Percentiles rank a stretch among this genome's conserved stretches.
Evolutionary conservation across 2,797 vertebrate genomes (phyloP).

Genomic region (Parambassis ranga): DNA sequence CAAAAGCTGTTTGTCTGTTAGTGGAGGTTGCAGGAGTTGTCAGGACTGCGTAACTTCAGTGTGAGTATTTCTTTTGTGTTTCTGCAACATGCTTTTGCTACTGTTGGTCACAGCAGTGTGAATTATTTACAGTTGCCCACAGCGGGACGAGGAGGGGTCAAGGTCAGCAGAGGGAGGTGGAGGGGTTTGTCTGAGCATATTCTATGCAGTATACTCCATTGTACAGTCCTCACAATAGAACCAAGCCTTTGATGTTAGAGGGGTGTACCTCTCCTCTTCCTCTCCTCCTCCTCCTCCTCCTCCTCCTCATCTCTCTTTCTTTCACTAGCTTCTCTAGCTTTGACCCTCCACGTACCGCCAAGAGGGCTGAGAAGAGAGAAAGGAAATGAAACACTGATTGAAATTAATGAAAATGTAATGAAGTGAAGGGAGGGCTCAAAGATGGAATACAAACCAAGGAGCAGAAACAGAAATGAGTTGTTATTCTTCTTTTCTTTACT

Average conservation of each 20-base stretch:
- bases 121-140: background rate
- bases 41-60: too few species aligned
- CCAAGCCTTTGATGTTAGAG: slow-evolving; percentile 76
- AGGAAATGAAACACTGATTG: slow-evolving; percentile 72
- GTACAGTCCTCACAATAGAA: slow-evolving; percentile 76
- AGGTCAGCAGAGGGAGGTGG: background rate
- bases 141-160: slow-evolving; percentile 1
- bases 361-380: slow-evolving; percentile 38
- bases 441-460: slow-evolving; percentile 3
- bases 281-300: slow-evolving; percentile 11
- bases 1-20: too few species aligned
- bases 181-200: slow-evolving; percentile 37
- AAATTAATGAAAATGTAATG: slow-evolving; percentile 67
- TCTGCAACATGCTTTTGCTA: background rate
- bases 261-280: slow-evolving; percentile 55
- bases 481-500: slow-evolving; percentile 44
- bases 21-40: too few species aligned
- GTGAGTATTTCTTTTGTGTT: too few species aligned
- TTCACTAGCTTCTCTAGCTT: slow-evolving; percentile 36
- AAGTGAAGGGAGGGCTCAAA: slow-evolving; percentile 31
- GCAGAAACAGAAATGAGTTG: slow-evolving; percentile 32
- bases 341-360: slow-evolving; percentile 59
- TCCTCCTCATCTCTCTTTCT: slow-evolving; percentile 14
- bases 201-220: slow-evolving; percentile 71
- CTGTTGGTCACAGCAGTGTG: background rate